Evolutionary conservation across 2,797 vertebrate species (phyloP).

Genomic region (Dipus sagitta): DNA sequence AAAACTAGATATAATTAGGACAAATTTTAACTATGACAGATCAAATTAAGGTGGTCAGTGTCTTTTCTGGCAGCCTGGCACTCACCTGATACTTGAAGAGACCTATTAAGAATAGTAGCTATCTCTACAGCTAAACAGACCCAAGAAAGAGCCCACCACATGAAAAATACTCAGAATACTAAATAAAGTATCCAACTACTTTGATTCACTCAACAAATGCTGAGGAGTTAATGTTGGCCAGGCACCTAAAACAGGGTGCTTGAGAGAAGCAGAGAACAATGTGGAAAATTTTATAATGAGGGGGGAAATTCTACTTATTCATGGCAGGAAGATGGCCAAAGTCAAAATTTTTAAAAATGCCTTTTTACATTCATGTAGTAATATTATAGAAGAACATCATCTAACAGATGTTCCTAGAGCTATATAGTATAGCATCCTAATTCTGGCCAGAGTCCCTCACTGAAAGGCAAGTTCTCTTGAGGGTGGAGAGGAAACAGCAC

Average conservation of each 20-base stretch:
- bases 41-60: neutral
- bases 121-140: neutral
- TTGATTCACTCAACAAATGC: slow-evolving; percentile 8
- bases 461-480: neutral
- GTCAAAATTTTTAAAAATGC: slow-evolving; percentile 1
- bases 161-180: neutral
- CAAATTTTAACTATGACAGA: slow-evolving; percentile 9
- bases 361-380: neutral
- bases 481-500: neutral
- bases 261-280: neutral
- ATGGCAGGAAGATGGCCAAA: neutral
- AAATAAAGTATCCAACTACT: neutral
- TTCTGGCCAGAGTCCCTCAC: neutral
- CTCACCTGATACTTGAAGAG: neutral
- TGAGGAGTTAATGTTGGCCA: neutral
- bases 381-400: slow-evolving; percentile 7
- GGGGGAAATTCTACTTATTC: neutral
- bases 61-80: neutral
- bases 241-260: neutral
- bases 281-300: neutral
- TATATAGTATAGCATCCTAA: neutral
- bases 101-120: slow-evolving; percentile 4
- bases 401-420: neutral
- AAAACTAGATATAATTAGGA: neutral
- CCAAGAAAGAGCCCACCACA: slow-evolving; percentile 5